Percentiles rank a stretch among this genome's conserved stretches.
These are phyloP conservation scores for Erebia aethiops DNA, from an alignment of 2,888 invertebrate species.

Conservation along the genomic window DNA sequence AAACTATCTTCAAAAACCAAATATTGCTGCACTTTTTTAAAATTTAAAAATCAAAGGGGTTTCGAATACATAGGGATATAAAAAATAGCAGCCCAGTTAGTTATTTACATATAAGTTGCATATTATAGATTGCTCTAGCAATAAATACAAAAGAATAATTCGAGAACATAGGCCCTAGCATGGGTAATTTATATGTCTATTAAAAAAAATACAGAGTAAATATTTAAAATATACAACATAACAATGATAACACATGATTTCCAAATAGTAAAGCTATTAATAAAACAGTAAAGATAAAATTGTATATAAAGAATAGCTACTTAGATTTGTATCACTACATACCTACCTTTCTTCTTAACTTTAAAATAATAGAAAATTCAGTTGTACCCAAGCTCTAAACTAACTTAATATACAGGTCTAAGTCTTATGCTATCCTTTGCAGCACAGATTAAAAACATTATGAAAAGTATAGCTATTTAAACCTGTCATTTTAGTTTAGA, in stretches of 20 bases:
- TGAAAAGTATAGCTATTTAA: too few relatives aligned
- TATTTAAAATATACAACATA: neutral
- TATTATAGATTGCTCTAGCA: too few relatives aligned
- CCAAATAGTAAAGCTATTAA: neutral
- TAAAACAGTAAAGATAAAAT: conserved; percentile 1
- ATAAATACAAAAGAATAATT: neutral
- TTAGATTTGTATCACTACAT: neutral
- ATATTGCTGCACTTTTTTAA: neutral
- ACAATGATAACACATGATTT: neutral
- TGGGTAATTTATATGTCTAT: neutral
- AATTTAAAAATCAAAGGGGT: neutral
- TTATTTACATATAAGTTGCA: neutral
- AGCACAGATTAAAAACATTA: too few relatives aligned
- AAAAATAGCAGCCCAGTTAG: neutral
- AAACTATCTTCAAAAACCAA: too few relatives aligned
- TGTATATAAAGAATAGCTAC: neutral
- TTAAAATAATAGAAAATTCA: neutral
- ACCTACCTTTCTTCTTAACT: neutral
- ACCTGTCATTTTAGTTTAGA: too few relatives aligned
- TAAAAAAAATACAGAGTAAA: neutral
- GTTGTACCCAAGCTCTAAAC: neutral
- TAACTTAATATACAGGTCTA: too few relatives aligned
- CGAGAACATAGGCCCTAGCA: neutral
- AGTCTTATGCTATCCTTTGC: too few relatives aligned
- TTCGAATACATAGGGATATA: neutral